Base-by-base conservation (phyloP, 2,113 vertebrate species). In the Podiceps cristatus region DNA sequence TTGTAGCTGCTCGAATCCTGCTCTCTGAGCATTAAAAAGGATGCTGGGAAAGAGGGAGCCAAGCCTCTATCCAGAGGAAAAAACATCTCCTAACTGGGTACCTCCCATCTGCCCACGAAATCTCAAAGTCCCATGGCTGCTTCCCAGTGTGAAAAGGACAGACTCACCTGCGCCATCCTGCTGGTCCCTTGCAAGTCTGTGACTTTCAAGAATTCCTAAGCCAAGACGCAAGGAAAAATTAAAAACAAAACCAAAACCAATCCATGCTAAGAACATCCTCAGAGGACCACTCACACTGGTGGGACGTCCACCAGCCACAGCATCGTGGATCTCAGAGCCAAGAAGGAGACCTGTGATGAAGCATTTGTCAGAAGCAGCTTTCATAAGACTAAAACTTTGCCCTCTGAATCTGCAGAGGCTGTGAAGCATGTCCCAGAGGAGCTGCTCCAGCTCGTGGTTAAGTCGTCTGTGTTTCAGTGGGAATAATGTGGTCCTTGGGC, bases 391-490 rank as follows among this genome's bases (percentile, higher is more conserved):
- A 71, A 85, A 90, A 83, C 80, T 95, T 69, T 97, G 98, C 95
- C 95, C 92, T 96, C 95, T 88, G 96, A 88, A 90, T 72, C 94
- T 64, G 85, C 88, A 91, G 96, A 96, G 94, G 92, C 94, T 90
- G 94, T 42, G 88, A 77, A 24, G 52, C 5, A 15, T 2, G 4
- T 28, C 59, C 59, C 75, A 73, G 19, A 56, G 66, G 56, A 86
- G 58, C 52, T 69, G 56, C 47, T 85, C 25, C 52, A 55, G 69
- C 62, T 83, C 82, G 12, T 5, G 50, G n/a, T 49, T 33, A 68
- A 37, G 17, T 20, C 76, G 3, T 24, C 6, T 42, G 63, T 22
- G 17, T 71, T 86, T 19, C 85, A 47, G 13, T 13, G 62, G 86
- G 16, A 92, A 22, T 2, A 31, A 20, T 1, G 29, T 3, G 6